Percentiles rank a stretch among this genome's conserved stretches.
These are phyloP conservation scores for Hybognathus amarus DNA, from an alignment of 2,797 vertebrate species.

Conservation along the genomic window DNA sequence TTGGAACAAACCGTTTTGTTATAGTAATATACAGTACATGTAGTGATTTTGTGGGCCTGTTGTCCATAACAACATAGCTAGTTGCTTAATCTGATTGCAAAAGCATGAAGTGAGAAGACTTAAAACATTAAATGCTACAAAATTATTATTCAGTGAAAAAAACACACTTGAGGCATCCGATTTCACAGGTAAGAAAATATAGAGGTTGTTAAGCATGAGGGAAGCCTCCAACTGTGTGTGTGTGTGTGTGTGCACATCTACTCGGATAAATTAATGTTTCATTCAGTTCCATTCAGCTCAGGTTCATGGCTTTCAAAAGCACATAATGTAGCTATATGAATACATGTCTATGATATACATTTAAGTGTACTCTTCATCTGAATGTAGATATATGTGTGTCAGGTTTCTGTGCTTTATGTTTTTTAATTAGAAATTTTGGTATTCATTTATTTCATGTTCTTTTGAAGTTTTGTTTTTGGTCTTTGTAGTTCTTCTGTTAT, in stretches of 20 bases:
- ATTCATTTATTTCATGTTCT: too few species aligned
- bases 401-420: too few species aligned
- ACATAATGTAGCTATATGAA: slow-evolving; percentile 45
- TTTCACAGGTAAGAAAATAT: slow-evolving; percentile 33
- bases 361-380: not conserved
- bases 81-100: slow-evolving; percentile 9
- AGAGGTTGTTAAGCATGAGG: slow-evolving; percentile 17
- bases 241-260: not conserved
- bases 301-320: slow-evolving; percentile 36
- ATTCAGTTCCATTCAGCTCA: slow-evolving; percentile 33
- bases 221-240: slow-evolving; percentile 2
- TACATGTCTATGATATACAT: too few species aligned
- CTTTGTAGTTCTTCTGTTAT: too few species aligned
- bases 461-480: too few species aligned
- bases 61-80: not conserved
- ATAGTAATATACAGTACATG: not conserved
- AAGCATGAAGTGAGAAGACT: not conserved
- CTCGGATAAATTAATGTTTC: slow-evolving; percentile 31
- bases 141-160: not conserved
- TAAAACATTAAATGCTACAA: not conserved
- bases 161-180: not conserved
- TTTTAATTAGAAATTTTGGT: too few species aligned
- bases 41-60: not conserved
- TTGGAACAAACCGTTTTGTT: too few species aligned
- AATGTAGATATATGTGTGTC: not conserved